These are phyloP conservation scores for Chroicocephalus ridibundus DNA, from an alignment of 2,113 vertebrate genomes.

Conservation along the genomic window DNA sequence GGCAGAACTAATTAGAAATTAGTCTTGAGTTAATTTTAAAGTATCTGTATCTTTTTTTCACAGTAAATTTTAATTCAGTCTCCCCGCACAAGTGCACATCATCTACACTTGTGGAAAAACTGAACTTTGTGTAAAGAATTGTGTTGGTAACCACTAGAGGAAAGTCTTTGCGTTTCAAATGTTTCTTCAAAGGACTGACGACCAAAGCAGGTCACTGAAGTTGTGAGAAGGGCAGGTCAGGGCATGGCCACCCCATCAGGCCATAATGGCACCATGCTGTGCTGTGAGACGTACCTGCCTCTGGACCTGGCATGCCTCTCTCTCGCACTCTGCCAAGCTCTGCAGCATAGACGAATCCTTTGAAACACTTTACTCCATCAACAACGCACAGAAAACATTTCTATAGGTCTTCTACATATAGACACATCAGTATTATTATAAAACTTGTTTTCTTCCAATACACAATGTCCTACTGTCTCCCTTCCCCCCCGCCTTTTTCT, in stretches of 20 bases:
- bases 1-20: neutral
- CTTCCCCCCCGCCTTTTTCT: accelerated
- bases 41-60: neutral
- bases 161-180: neutral
- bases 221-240: neutral
- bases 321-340: neutral
- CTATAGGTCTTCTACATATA: neutral
- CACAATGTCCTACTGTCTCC: neutral
- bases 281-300: accelerated
- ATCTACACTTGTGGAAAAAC: neutral
- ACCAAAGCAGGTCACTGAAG: neutral
- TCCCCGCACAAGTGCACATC: neutral
- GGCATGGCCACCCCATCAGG: neutral
- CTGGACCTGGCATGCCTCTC: too few relatives aligned
- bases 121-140: neutral
- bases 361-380: neutral
- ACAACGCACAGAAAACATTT: neutral
- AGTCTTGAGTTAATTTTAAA: neutral
- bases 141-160: neutral
- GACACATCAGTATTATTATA: neutral
- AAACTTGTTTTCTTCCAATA: neutral
- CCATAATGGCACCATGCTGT: neutral
- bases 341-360: neutral
- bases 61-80: neutral
- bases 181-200: neutral